A percentile compares a stretch with the other conserved stretches of the same genome.
Conservation (phyloP, 2,888 invertebrate species). For the Drosophila yooni region DNA sequence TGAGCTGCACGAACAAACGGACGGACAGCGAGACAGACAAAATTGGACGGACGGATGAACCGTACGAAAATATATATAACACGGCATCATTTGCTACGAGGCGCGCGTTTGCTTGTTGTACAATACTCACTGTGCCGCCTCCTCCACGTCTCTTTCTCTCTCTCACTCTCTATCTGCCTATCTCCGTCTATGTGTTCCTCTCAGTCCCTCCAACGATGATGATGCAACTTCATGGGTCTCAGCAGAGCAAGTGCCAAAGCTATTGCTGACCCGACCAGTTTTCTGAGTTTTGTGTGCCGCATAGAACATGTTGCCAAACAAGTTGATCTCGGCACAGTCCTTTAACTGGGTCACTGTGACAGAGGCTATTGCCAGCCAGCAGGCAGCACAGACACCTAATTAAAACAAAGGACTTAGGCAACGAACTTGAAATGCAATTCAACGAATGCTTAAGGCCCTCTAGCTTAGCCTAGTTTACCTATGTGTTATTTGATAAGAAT, state of each 20-base stretch:
- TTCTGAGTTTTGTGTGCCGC: conserved; percentile 48
- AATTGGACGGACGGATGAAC: conserved; percentile 39
- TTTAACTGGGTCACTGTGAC: conserved; percentile 74
- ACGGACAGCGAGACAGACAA: conserved; percentile 35
- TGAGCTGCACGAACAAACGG: conserved; percentile 78
- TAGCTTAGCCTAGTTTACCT: not conserved
- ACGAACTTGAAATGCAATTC: conserved; percentile 33
- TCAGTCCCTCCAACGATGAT: conserved; percentile 43
- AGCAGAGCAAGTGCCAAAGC: conserved; percentile 53
- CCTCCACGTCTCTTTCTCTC: conserved; percentile 30
- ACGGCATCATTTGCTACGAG: conserved; percentile 78
- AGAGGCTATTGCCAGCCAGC: conserved; percentile 14
- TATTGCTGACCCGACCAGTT: conserved; percentile 60
- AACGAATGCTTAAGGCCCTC: not conserved
- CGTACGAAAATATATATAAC: conserved; percentile 70
- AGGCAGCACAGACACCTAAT: conserved; percentile 39
- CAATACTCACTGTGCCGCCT: conserved; percentile 53
- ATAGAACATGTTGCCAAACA: conserved; percentile 75
- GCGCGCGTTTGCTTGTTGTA: conserved; percentile 78
- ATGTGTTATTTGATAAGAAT: not conserved
- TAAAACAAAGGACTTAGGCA: conserved; percentile 65
- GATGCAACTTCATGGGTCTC: conserved; percentile 62
- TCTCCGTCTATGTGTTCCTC: not conserved
- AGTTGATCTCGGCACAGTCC: conserved; percentile 67
- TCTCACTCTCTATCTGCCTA: conserved; percentile 31